Evolutionary conservation across 2,113 vertebrate species (phyloP).

Genomic region (Antigone vipio): DNA sequence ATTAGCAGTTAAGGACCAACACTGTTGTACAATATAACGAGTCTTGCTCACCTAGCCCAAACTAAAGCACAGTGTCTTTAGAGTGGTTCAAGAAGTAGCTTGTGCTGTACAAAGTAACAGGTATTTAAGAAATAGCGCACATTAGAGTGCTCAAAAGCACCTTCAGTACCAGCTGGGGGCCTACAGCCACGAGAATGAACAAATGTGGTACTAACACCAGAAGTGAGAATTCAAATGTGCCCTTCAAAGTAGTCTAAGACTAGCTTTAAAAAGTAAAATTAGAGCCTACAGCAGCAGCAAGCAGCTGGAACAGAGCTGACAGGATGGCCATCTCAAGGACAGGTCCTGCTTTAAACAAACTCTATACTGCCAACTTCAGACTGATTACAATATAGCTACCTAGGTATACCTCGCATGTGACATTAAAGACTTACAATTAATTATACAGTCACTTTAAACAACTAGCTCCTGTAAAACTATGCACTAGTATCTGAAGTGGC

Average conservation of each 20-base stretch:
- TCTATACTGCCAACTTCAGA: neutral
- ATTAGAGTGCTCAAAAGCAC: neutral
- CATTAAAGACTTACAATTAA: neutral
- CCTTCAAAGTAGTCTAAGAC: neutral
- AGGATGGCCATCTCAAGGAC: neutral
- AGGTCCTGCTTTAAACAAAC: neutral
- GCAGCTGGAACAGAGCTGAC: neutral
- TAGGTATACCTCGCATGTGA: neutral
- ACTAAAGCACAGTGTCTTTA: neutral
- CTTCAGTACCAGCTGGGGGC: neutral
- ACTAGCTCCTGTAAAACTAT: neutral
- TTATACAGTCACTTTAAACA: neutral
- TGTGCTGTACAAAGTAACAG: neutral
- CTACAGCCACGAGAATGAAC: neutral
- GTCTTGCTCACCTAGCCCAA: neutral
- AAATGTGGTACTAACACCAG: neutral
- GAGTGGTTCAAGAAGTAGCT: neutral
- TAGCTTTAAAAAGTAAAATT: neutral
- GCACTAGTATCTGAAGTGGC: neutral
- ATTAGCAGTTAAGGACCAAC: neutral
- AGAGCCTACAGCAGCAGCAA: neutral
- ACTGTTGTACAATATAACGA: neutral
- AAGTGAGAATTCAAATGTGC: neutral
- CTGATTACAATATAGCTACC: neutral
- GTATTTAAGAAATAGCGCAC: neutral